Percentiles rank a stretch among this genome's conserved stretches.
Evolutionary conservation across 2,888 invertebrate genomes (phyloP).

Genomic region (Schizaphis graminum): DNA sequence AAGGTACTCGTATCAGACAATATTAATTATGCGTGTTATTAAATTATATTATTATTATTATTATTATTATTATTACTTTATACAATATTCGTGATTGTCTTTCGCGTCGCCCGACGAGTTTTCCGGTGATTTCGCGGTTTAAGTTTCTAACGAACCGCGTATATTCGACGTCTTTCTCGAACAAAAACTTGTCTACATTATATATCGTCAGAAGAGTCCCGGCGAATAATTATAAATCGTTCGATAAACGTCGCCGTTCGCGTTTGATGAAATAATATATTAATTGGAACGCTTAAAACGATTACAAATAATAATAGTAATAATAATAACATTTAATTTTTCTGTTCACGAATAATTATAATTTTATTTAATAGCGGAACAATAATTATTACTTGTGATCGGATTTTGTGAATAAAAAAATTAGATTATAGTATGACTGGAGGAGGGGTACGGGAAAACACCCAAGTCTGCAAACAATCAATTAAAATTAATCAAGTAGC

Average conservation of each 20-base stretch:
- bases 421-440: neutral
- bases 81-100: neutral
- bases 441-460: neutral
- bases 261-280: neutral
- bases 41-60: neutral
- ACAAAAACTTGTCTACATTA: neutral
- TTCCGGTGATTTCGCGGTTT: neutral
- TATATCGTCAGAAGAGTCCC: neutral
- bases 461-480: slow-evolving; percentile 40
- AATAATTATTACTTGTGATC: neutral
- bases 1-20: neutral
- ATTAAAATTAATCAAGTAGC: slow-evolving; percentile 47
- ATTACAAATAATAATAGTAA: neutral
- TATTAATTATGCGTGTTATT: neutral
- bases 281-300: neutral
- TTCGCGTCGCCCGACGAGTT: neutral
- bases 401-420: neutral
- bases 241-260: neutral
- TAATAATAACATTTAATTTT: neutral
- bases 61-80: neutral
- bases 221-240: neutral
- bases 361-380: slow-evolving; percentile 20
- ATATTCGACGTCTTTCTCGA: neutral
- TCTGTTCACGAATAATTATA: slow-evolving; percentile 6
- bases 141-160: neutral